These are phyloP conservation scores for Phodopus roborovskii DNA, from an alignment of 2,113 vertebrate species.

Conservation along the genomic window DNA sequence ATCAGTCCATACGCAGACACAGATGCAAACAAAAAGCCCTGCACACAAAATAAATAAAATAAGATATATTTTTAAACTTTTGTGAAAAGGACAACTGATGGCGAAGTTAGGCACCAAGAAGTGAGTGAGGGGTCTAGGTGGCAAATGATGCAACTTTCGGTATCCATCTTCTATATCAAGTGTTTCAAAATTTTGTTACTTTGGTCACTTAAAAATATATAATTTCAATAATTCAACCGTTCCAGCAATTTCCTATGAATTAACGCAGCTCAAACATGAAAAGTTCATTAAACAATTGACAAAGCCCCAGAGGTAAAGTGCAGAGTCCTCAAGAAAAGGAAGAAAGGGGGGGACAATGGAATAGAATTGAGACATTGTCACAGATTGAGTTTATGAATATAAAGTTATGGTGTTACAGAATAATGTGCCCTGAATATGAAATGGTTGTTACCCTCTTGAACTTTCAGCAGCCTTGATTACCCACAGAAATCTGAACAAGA, in stretches of 20 bases:
- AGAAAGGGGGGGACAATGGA: not conserved
- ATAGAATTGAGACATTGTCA: not conserved
- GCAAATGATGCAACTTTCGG: not conserved
- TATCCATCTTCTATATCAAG: not conserved
- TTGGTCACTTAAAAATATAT: constrained; percentile 3
- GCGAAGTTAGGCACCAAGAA: not conserved
- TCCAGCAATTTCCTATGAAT: constrained; percentile 8
- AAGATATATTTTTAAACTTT: not conserved
- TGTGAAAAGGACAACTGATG: not conserved
- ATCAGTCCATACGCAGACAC: not conserved
- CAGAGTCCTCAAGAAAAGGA: not conserved
- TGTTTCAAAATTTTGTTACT: not conserved
- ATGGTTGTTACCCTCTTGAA: not conserved
- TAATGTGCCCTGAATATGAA: no score
- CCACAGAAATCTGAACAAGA: not conserved
- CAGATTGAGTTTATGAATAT: not conserved
- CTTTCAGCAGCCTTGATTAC: not conserved
- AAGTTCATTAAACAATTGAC: not conserved
- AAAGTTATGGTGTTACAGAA: not conserved
- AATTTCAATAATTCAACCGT: not conserved
- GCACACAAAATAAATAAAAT: not conserved
- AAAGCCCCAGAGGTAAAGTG: constrained; percentile 2
- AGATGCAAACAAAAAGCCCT: not conserved
- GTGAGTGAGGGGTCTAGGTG: not conserved
- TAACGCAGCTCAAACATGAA: not conserved